Evolutionary conservation across 2,113 vertebrate species (phyloP).

Genomic region (Dicentrarchus labrax): DNA sequence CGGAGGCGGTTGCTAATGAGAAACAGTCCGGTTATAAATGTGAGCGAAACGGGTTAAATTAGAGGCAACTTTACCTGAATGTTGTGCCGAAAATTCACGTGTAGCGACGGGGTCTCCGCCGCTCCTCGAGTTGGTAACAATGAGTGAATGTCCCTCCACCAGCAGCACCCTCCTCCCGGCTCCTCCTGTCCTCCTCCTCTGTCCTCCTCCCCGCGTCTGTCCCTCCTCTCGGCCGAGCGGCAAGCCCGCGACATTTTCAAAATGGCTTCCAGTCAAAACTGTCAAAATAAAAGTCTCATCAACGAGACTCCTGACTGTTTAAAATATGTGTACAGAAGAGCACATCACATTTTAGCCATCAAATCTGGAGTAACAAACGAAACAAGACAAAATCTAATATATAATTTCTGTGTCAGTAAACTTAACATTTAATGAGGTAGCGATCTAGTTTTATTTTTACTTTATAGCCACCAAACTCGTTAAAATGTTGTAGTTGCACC

Average conservation of each 20-base stretch:
- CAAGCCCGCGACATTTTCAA: conserved; percentile 1
- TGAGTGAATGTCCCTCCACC: conserved; percentile 62
- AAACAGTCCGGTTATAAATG: background rate
- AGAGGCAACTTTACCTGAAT: conserved; percentile 69
- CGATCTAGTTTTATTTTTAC: background rate
- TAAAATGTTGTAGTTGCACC: background rate
- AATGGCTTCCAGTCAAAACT: conserved; percentile 31
- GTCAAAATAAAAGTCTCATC: conserved; percentile 47
- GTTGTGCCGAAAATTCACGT: conserved; percentile 42
- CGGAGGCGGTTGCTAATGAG: background rate
- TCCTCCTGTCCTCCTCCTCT: conserved; percentile 37
- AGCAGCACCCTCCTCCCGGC: conserved; percentile 23
- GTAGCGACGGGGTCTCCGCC: conserved; percentile 40
- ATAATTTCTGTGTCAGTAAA: background rate
- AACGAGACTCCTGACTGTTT: background rate
- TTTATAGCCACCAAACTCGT: background rate
- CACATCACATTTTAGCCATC: background rate
- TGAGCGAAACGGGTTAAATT: background rate
- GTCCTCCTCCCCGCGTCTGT: background rate
- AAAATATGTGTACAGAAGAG: background rate
- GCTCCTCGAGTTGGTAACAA: conserved; percentile 73
- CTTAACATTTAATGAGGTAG: background rate
- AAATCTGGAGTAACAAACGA: background rate
- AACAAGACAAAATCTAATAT: background rate
- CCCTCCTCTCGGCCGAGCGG: background rate